These are phyloP conservation scores for Bombyx mandarina DNA, from an alignment of 1,140 invertebrate genomes.

Conservation along the genomic window DNA sequence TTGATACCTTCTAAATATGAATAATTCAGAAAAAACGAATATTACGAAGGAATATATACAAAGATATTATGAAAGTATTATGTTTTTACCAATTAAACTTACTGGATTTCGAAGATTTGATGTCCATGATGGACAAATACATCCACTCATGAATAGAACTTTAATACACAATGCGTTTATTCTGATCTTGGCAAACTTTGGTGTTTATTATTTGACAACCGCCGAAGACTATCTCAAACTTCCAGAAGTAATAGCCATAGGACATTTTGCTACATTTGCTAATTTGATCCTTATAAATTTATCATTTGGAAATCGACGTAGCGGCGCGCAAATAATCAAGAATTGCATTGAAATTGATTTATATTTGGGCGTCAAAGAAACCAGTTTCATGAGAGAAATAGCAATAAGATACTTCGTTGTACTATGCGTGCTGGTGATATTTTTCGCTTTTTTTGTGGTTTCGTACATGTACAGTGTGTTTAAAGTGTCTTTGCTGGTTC, in stretches of 20 bases:
- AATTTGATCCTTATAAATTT: conserved; percentile 21
- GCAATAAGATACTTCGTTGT: conserved; percentile 8
- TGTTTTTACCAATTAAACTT: conserved; percentile 19
- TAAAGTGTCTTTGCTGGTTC: conserved; percentile 11
- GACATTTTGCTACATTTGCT: conserved; percentile 11
- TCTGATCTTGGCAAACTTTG: conserved; percentile 11
- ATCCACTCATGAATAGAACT: conserved; percentile 8
- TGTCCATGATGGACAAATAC: conserved; percentile 19
- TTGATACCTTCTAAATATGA: conserved; percentile 8
- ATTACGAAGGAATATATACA: conserved; percentile 25
- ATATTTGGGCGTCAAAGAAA: conserved; percentile 30
- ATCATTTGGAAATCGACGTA: conserved; percentile 19
- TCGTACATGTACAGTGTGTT: conserved; percentile 16
- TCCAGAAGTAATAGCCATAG: conserved; percentile 17
- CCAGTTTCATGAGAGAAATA: conserved; percentile 35
- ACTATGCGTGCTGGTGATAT: conserved; percentile 5
- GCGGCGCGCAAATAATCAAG: conserved; percentile 18
- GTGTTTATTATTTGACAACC: conserved; percentile 8
- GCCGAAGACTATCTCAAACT: conserved; percentile 14
- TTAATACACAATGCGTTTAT: conserved; percentile 11
- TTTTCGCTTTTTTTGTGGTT: conserved; percentile 11
- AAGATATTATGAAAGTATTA: conserved; percentile 12
- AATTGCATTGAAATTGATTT: conserved; percentile 30
- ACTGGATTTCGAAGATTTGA: conserved; percentile 27
- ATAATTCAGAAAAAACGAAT: conserved; percentile 9